phyloP scores from a whole-genome alignment of 1,140 invertebrate species.

The Papilio glaucus region DNA sequence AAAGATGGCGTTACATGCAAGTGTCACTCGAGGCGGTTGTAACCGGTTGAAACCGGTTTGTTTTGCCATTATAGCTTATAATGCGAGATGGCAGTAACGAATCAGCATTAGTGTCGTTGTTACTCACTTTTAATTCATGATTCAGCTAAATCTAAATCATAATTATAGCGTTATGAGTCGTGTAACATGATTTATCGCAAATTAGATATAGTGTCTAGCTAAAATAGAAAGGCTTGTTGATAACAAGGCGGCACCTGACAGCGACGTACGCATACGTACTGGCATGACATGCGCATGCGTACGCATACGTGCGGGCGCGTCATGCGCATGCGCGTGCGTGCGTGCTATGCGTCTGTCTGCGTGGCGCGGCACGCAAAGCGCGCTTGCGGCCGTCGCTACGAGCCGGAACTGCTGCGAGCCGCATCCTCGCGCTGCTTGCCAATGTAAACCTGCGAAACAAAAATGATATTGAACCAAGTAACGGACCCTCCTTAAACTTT shows the following conservation, averaged over 20 bases:
- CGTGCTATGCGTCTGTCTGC: slow-evolving; percentile 56
- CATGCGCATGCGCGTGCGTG: slow-evolving; percentile 11
- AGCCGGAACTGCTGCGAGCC: slow-evolving; percentile 42
- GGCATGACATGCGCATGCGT: neutral
- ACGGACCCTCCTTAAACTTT: too few relatives aligned
- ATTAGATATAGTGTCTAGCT: slow-evolving; percentile 15
- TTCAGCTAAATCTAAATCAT: slow-evolving; percentile 1
- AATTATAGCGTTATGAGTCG: neutral
- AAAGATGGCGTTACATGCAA: neutral
- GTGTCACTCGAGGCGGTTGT: neutral
- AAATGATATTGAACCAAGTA: too few relatives aligned
- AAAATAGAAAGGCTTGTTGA: too few relatives aligned
- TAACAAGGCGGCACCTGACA: neutral
- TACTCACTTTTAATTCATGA: neutral
- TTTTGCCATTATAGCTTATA: neutral
- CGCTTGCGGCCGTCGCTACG: slow-evolving; percentile 65
- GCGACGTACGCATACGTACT: neutral
- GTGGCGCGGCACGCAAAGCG: slow-evolving; percentile 60
- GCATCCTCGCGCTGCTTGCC: slow-evolving; percentile 69
- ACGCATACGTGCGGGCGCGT: neutral
- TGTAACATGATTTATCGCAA: slow-evolving; percentile 11
- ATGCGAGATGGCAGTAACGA: too few relatives aligned
- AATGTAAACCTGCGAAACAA: slow-evolving; percentile 77
- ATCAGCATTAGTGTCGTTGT: neutral
- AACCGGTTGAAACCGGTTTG: neutral